Evolutionary conservation across 2,797 vertebrate species (phyloP), one percentile per base, ranked within the genome.

Genomic region (Rhincodon typus): DNA sequence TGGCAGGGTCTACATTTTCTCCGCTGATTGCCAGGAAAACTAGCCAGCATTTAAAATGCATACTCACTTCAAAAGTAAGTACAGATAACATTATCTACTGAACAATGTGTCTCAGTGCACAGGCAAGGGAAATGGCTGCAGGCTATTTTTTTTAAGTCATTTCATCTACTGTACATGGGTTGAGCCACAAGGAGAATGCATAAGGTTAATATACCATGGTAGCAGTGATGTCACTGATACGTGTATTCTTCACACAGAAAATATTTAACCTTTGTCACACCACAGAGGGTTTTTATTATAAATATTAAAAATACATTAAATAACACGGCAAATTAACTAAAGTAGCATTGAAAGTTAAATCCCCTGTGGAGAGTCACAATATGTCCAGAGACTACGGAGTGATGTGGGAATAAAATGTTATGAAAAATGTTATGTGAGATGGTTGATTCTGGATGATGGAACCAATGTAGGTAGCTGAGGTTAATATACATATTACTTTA

Each of bases 271-370:
- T 74, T 95, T 95, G 70, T 95, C 70, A 53, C 50, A n/a, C 46
- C 70, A 77, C 70, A 95, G 46, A 95, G 70, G 70, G 94, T 95
- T 95, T 95, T 95, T 95, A 95, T 95, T 95, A 95, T 95, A 77
- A 95, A 77, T 95, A 77, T 95, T 95, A 95, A 95, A 95, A 95
- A n/a, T 94, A 95, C 94, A 95, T 95, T 95, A 95, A 95, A 95
- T 77, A 95, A 95, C 70, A 77, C 70, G 46, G 42, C 70, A 53
- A 95, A 95, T 77, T 77, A 77, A 95, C 70, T 77, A 46, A 5
- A 53, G 70, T 70, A 74, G 42, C 42, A n/a, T 50, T 30, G 70
- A 74, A 57, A 95, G 70, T 77, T 95, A 74, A 72, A 69, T 95
- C 70, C 69, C 70, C 70, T 95, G 94, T 95, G 94, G 27, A 12